These are phyloP conservation scores for Pollachius pollachius DNA, from an alignment of 2,113 vertebrate genomes.

Conservation along the genomic window DNA sequence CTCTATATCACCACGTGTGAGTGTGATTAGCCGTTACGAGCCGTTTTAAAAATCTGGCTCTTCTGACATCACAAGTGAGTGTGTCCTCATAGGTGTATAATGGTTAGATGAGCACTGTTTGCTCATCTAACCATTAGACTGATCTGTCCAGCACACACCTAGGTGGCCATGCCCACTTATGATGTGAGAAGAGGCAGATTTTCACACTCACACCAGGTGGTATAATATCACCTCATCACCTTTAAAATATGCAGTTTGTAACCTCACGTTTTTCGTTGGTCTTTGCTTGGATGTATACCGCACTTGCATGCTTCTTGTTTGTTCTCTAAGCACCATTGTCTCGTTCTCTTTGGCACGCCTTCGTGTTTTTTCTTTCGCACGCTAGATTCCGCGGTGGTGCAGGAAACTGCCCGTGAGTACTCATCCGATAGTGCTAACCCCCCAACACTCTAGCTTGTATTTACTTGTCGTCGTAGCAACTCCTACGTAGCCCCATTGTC, in stretches of 20 bases:
- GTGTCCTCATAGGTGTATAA: not conserved
- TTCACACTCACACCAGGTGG: too few relatives aligned
- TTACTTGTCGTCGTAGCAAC: conserved; percentile 5
- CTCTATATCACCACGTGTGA: not conserved
- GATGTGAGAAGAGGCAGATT: too few relatives aligned
- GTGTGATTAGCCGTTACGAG: too few relatives aligned
- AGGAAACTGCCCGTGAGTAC: conserved; percentile 67
- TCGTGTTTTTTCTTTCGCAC: conserved; percentile 36
- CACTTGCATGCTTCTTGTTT: conserved; percentile 14
- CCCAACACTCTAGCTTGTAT: conserved; percentile 2
- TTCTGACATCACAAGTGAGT: too few relatives aligned
- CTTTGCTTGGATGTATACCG: not conserved
- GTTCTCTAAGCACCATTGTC: conserved; percentile 48
- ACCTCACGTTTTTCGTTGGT: not conserved
- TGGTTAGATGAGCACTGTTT: not conserved
- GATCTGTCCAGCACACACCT: too few relatives aligned
- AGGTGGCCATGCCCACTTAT: too few relatives aligned
- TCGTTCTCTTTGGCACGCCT: conserved; percentile 46
- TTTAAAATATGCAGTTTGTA: not conserved
- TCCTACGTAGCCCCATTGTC: not conserved
- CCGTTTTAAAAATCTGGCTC: too few relatives aligned
- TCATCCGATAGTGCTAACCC: not conserved
- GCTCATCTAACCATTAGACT: too few relatives aligned
- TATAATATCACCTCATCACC: not conserved
- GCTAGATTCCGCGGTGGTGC: conserved; percentile 66